Evolutionary conservation across 2,888 invertebrate species (phyloP), one percentile per base, ranked within the genome.

Genomic region (Cantharis rustica): DNA sequence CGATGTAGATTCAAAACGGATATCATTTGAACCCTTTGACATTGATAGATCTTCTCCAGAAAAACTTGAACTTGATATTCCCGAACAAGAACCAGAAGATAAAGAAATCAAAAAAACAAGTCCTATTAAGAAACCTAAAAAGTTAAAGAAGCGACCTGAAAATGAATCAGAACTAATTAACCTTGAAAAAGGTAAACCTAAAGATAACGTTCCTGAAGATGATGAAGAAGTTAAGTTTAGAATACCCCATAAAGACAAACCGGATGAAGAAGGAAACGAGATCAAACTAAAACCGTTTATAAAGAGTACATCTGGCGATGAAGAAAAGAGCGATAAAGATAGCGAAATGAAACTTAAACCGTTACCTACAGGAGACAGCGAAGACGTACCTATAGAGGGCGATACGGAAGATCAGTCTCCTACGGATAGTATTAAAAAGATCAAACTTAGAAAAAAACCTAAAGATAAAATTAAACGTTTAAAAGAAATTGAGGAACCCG

Each of bases 201-300:
- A 85, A 16, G 79, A 82, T 73, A 79, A 82, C 68, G 86, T 86
- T 61, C 88, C 90, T 79, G 88, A 88, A 79, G 88, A 89, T 61
- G 87, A 88, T 68, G 86, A 88, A 2, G 89, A 89, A 76, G 83
- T 88, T 10, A 89, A 89, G 80, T 88, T 89, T 26, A 83, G 85
- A 83, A 80, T 83, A 77, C 73, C 84, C 71, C 72, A 84, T 78
- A 82, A 80, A 79, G 81, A 82, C 69, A 83, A 83, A 71, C 83
- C 84, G 69, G 85, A 86, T 68, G 86, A 84, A 69, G 85, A 86
- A 77, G 83, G 84, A 73, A 88, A 88, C 75, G 84, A 86, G 79
- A 86, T 88, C 64, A 84, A 80, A 83, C 81, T 86, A 69, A 87
- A 85, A 83, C 88, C 86, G 70, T 87, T 86, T 2, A 86, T 86